Conservation (phyloP, 1,140 invertebrate species). For the Drosophila repleta region DNA sequence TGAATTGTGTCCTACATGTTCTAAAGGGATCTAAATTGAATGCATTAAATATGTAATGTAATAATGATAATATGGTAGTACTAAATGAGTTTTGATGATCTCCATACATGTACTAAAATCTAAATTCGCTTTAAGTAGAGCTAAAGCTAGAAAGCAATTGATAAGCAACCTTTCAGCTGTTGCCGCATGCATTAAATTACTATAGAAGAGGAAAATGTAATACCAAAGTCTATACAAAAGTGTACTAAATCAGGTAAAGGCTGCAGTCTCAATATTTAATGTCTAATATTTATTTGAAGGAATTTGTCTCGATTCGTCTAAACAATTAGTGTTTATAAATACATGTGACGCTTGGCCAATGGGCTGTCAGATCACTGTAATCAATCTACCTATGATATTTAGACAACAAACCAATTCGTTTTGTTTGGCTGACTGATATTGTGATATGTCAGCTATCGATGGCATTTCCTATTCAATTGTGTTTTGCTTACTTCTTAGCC, state of each 20-base stretch:
- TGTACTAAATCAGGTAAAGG: neutral
- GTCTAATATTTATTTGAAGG: neutral
- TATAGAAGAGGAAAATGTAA: too few species aligned
- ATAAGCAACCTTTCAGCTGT: too few species aligned
- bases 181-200: too few species aligned
- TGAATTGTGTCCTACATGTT: too few species aligned
- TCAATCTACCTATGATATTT: conserved; percentile 28
- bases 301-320: neutral
- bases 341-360: conserved; percentile 28
- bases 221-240: too few species aligned
- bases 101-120: too few species aligned
- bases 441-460: conserved; percentile 33
- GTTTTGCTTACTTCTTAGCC: conserved; percentile 27
- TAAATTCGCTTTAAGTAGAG: too few species aligned
- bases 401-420: conserved; percentile 26
- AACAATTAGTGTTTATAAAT: conserved; percentile 1
- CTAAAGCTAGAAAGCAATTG: too few species aligned
- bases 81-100: too few species aligned
- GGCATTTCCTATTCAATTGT: conserved; percentile 22
- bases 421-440: conserved; percentile 12
- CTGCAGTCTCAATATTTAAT: neutral
- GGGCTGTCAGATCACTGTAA: conserved; percentile 13
- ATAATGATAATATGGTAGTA: too few species aligned
- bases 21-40: too few species aligned
- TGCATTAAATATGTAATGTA: too few species aligned